Base-by-base conservation (phyloP, 2,888 invertebrate species). In the Sarcophaga caerulescens region DNA sequence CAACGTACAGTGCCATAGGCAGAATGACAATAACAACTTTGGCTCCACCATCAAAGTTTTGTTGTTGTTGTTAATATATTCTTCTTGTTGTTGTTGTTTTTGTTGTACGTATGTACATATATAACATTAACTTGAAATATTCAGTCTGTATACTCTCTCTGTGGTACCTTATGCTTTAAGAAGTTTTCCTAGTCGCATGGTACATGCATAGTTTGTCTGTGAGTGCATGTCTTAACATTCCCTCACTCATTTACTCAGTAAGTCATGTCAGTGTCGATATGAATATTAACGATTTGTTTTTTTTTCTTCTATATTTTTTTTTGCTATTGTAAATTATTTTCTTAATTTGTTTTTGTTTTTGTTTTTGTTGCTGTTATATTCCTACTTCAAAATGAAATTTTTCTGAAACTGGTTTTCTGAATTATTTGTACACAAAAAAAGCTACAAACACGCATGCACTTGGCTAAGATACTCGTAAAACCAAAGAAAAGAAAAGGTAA, bases 211-310 rank as follows among this genome's bases (percentile, higher is more conserved):
- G 35, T 63, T 66, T 59, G 60, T 44, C 57, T 14, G n/a, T 65
- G 76, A 76, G 57, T 52, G 35, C 62, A 60, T 10, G 52, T 52
- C 17, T 52, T 52, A 60, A 60, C 35, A 79, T 80, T 83, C 84
- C 78, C 60, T 63, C 81, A 71, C 60, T 78, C 60, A 77, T 12
- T 47, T 45, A 57, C 68, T 77, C 74, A 74, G 84, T 86, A 71
- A 74, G 60, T 81, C 81, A 83, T n/a, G 66, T 70, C 78, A 78
- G 45, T 81, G 75, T 84, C 78, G 84, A 84, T 84, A 86, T 86
- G 86, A 86, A 86, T 86, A 86, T 84, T 86, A 84, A 86, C 66
- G 65, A 81, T 69, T 75, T 47, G 11, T 66, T 17, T 73, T 74
- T 19, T 0, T 81, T 65, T 35, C 2, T 65, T 35, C 2, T 23